phyloP scores from a whole-genome alignment of 2,797 vertebrate genomes.

The Pipistrellus pipistrellus region DNA sequence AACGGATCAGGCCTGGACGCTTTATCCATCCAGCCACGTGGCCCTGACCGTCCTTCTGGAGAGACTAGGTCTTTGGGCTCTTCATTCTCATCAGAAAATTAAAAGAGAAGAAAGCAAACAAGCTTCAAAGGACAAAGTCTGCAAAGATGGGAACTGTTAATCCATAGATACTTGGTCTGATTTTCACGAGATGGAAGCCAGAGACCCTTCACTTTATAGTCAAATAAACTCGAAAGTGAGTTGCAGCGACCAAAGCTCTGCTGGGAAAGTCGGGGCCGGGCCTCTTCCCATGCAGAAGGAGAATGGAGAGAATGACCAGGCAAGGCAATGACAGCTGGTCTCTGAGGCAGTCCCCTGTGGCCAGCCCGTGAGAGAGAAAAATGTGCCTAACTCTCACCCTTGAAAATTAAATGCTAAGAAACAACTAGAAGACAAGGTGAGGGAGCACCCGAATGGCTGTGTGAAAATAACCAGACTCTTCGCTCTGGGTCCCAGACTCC shows the following conservation, averaged over 20 bases:
- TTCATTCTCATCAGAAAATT: neutral
- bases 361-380: neutral
- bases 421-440: neutral
- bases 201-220: neutral
- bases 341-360: neutral
- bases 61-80: neutral
- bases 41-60: neutral
- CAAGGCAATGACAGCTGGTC: neutral
- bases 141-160: neutral
- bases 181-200: neutral
- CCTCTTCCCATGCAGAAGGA: neutral
- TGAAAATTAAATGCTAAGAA: neutral
- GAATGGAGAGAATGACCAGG: neutral
- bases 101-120: neutral
- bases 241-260: neutral
- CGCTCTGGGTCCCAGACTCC: neutral
- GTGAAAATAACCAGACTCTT: neutral
- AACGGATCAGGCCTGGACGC: neutral
- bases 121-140: conserved; percentile 11
- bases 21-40: neutral
- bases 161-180: neutral
- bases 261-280: neutral
- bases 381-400: neutral
- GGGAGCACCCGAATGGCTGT: neutral
- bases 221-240: conserved; percentile 18